Conservation (phyloP, 2,113 vertebrate genomes). For the Centropus bengalensis region DNA sequence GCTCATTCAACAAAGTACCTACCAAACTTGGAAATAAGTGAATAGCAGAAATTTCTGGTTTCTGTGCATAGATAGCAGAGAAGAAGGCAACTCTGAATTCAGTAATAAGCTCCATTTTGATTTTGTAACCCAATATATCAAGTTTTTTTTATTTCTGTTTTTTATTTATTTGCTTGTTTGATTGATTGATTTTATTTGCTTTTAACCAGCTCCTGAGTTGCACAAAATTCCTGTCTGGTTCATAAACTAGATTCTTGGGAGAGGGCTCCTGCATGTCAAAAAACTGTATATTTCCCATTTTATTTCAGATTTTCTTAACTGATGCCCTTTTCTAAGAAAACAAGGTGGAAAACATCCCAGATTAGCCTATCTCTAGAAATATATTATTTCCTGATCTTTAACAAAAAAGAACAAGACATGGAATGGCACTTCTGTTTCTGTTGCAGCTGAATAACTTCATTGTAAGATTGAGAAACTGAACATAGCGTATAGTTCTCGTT, state of each 20-base stretch:
- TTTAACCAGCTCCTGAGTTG: background rate
- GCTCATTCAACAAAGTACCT: background rate
- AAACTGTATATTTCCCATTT: background rate
- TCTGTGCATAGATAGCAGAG: background rate
- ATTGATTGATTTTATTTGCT: background rate
- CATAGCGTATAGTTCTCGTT: background rate
- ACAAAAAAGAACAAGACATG: background rate
- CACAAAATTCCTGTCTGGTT: background rate
- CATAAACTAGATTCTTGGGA: rapidly evolving
- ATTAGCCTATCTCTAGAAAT: background rate
- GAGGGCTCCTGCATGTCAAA: background rate
- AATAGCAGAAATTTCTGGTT: background rate
- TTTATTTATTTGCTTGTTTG: background rate
- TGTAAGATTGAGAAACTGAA: background rate
- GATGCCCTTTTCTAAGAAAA: background rate
- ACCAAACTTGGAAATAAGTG: background rate
- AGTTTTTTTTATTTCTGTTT: background rate
- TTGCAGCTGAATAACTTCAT: background rate
- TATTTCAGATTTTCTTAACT: background rate
- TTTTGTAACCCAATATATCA: background rate
- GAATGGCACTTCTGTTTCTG: background rate
- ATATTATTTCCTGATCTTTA: background rate
- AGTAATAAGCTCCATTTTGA: background rate
- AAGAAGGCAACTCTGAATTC: background rate
- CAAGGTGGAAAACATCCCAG: background rate